These are phyloP conservation scores for Zaprionus obscuricornis DNA, from an alignment of 2,888 invertebrate genomes.

Conservation along the genomic window DNA sequence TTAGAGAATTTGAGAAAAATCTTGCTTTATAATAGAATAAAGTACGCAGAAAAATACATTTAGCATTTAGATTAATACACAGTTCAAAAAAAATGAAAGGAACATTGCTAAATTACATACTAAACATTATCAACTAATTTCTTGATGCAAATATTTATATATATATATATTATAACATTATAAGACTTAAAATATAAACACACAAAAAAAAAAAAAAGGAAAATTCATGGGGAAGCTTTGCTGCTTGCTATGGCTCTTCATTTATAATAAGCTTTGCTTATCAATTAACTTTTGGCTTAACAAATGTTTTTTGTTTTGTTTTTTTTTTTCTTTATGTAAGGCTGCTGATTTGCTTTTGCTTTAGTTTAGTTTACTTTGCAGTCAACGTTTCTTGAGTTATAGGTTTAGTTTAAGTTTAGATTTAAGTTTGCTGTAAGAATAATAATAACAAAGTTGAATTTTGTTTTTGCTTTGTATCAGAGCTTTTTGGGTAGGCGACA, in stretches of 20 bases:
- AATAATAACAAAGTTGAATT: slow-evolving; percentile 15
- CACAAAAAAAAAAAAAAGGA: slow-evolving; percentile 41
- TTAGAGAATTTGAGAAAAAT: slow-evolving; percentile 58
- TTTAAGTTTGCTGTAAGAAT: slow-evolving; percentile 7
- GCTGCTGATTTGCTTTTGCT: slow-evolving; percentile 57
- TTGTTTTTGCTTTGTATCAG: slow-evolving; percentile 35
- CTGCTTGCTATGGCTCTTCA: slow-evolving; percentile 58
- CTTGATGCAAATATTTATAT: slow-evolving; percentile 28
- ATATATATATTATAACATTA: slow-evolving; percentile 11
- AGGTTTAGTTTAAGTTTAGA: slow-evolving; percentile 8
- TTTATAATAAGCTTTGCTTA: slow-evolving; percentile 75
- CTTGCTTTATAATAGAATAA: slow-evolving; percentile 42
- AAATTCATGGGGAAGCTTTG: slow-evolving; percentile 70
- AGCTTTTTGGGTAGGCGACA: slow-evolving; percentile 45
- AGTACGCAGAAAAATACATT: slow-evolving; percentile 50
- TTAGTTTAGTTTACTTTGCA: slow-evolving; percentile 6
- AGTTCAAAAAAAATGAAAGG: slow-evolving; percentile 62
- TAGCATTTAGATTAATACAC: slow-evolving; percentile 61
- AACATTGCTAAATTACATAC: slow-evolving; percentile 50
- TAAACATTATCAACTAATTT: slow-evolving; percentile 38
- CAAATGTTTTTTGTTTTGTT: slow-evolving; percentile 31
- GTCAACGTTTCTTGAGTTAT: slow-evolving; percentile 1
- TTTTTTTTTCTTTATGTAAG: slow-evolving; percentile 49
- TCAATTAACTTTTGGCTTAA: slow-evolving; percentile 75
- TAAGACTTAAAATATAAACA: slow-evolving; percentile 6